A percentile compares a stretch with the other conserved stretches of the same genome.
Evolutionary conservation across 1,140 invertebrate species (phyloP).

Genomic region (Lanistes nyassanus): DNA sequence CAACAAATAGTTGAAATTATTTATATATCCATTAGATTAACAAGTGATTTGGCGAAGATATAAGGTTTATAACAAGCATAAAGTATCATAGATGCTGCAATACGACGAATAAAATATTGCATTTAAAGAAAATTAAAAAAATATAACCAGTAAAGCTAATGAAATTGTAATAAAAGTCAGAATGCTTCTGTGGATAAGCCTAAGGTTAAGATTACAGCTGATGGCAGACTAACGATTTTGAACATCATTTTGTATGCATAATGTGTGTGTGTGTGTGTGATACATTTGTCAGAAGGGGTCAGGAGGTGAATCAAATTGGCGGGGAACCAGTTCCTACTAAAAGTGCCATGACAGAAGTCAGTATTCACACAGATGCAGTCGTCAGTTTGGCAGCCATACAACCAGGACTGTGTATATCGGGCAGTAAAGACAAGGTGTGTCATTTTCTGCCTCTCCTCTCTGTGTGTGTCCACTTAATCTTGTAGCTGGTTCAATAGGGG

Average conservation of each 20-base stretch:
- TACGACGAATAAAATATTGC: background rate
- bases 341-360: constrained; percentile 12
- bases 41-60: background rate
- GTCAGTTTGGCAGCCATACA: constrained; percentile 46
- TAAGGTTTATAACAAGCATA: background rate
- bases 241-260: background rate
- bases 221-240: too few species aligned
- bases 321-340: constrained; percentile 1
- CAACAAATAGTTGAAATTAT: background rate
- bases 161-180: too few species aligned
- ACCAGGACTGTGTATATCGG: constrained; percentile 52
- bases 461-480: too few species aligned
- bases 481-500: too few species aligned
- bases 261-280: background rate
- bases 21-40: background rate
- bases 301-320: background rate
- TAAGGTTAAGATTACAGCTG: too few species aligned
- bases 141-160: too few species aligned
- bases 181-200: too few species aligned
- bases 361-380: constrained; percentile 55
- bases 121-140: too few species aligned
- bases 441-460: background rate
- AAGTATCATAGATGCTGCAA: background rate
- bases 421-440: constrained; percentile 59
- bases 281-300: background rate